These are phyloP conservation scores for Gnathonemus longibarbis DNA, from an alignment of 2,113 vertebrate genomes.

Conservation along the genomic window DNA sequence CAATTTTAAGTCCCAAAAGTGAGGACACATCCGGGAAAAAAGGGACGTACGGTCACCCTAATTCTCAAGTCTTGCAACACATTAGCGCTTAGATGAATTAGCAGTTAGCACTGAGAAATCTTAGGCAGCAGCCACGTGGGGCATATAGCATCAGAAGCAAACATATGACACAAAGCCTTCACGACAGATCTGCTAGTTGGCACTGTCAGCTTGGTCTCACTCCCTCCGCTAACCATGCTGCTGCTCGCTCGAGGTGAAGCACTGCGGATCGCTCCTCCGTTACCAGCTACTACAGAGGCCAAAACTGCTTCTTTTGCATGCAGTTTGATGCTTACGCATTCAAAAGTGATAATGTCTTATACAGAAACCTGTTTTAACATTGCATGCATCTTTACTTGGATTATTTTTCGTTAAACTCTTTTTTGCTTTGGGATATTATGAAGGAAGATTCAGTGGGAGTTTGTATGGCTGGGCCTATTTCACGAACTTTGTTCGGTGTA, in stretches of 20 bases:
- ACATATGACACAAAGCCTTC: background rate
- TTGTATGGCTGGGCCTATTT: background rate
- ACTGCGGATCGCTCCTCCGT: constrained; percentile 36
- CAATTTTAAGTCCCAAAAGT: background rate
- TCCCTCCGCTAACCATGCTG: background rate
- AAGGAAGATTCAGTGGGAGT: background rate
- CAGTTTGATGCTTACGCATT: background rate
- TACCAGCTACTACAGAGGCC: constrained; percentile 18
- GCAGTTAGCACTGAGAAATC: background rate
- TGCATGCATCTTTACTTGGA: background rate
- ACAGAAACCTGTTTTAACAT: background rate
- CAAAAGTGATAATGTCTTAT: background rate
- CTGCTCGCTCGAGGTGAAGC: constrained; percentile 30
- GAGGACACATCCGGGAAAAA: background rate
- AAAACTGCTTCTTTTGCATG: background rate
- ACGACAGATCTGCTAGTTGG: background rate
- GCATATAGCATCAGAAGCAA: background rate
- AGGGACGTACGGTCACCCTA: background rate
- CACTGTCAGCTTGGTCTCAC: background rate
- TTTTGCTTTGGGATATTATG: background rate
- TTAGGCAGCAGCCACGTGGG: background rate
- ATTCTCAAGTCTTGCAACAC: background rate
- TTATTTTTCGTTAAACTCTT: background rate
- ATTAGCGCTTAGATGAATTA: background rate
- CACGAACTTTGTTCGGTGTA: background rate